Base-by-base conservation (phyloP, 2,797 vertebrate genomes). In the Pangasius macronema region DNA sequence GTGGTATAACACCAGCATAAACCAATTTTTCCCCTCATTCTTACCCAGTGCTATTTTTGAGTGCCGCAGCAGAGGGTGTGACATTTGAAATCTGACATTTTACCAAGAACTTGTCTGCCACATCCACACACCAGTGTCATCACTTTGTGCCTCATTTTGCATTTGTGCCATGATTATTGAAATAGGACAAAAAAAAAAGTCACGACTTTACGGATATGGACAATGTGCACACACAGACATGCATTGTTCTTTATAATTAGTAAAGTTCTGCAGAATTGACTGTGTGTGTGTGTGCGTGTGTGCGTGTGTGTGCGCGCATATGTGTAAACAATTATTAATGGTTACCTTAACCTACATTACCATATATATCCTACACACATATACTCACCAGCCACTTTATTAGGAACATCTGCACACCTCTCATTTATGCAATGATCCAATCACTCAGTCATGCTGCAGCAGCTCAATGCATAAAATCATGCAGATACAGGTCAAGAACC, bases 71-170 rank as follows among this genome's bases (percentile, higher is more conserved):
- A 82, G 79, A 82, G 36, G 57, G 79, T 82, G 79, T 82, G 57
- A 82, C 55, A 61, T 82, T 63, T 61, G 22, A 63, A 46, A 80
- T 80, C 33, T 80, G 51, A 57, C 76, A 80, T 80, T 80, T 80
- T 57, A 57, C 79, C 79, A 82, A 57, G 36, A 51, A 55, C 3
- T 24, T 82, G 80, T 67, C 46, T 53, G 87, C 24, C 80, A 73
- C 36, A 42, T 82, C 79, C 39, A n/a, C 79, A 27, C 36, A 42
- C 79, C 79, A 18, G 57, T 82, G 36, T n/a, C 57, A 63, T 63
- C 57, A 82, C 57, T 14, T 24, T 57, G 2, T 63, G 79, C 6
- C 79, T 82, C 36, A 42, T 57, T 80, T 59, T 36, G 4, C 33
- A 55, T 22, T 79, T 79, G 53, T 22, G 49, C 49, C 51, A 79